These are phyloP conservation scores for Lampris incognitus DNA, from an alignment of 2,113 vertebrate species.

Conservation along the genomic window DNA sequence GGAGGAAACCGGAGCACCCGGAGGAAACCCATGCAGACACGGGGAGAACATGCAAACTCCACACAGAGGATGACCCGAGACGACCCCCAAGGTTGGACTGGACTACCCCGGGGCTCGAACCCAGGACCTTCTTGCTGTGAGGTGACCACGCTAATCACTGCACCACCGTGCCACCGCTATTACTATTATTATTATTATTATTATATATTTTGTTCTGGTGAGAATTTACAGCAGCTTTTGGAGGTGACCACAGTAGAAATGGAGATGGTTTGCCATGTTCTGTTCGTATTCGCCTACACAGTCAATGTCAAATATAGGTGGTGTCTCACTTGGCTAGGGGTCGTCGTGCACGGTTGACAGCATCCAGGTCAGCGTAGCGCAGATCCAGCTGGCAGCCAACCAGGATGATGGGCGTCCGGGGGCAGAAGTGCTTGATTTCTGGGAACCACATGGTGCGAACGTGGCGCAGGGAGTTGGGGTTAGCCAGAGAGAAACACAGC, in stretches of 20 bases:
- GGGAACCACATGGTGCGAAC: slow-evolving; percentile 94
- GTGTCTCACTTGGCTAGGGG: slow-evolving; percentile 89
- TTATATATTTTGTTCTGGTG: too few relatives aligned
- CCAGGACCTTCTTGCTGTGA: too few relatives aligned
- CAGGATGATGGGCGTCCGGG: slow-evolving; percentile 90
- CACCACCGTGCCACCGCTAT: too few relatives aligned
- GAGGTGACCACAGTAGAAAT: background rate
- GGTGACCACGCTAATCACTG: too few relatives aligned
- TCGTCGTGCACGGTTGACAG: slow-evolving; percentile 90
- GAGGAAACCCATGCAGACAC: too few relatives aligned
- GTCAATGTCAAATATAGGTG: slow-evolving; percentile 9
- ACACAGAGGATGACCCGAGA: too few relatives aligned
- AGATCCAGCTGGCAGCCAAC: slow-evolving; percentile 95
- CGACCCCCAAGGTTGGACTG: too few relatives aligned
- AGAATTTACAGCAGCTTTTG: too few relatives aligned
- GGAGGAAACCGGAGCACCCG: too few relatives aligned
- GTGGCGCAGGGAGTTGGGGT: slow-evolving; percentile 90
- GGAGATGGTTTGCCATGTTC: background rate
- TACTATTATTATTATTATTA: too few relatives aligned
- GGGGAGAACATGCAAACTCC: too few relatives aligned
- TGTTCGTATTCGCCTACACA: background rate
- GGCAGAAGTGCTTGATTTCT: slow-evolving; percentile 95
- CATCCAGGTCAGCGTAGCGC: slow-evolving; percentile 92
- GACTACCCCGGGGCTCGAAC: too few relatives aligned
- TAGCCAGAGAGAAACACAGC: slow-evolving; percentile 91